A percentile compares a stretch with the other conserved stretches of the same genome.
Evolutionary conservation across 1,140 invertebrate genomes (phyloP).

Genomic region (Drosophila elegans): DNA sequence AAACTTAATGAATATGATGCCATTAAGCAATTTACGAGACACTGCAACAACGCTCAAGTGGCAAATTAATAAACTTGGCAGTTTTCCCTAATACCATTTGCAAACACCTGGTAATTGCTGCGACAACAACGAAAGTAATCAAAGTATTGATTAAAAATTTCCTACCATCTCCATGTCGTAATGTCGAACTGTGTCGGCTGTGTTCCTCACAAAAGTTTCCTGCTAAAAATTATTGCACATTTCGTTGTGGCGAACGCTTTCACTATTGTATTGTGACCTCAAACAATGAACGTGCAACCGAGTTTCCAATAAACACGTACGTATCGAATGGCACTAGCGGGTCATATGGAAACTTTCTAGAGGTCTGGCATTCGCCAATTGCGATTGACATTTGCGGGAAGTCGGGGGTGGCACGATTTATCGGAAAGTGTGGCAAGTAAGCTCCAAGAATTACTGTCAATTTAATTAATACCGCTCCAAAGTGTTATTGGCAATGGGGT

Average conservation of each 20-base stretch:
- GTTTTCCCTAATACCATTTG: not conserved
- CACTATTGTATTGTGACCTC: slow-evolving; percentile 49
- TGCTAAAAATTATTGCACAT: slow-evolving; percentile 56
- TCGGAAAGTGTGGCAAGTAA: slow-evolving; percentile 26
- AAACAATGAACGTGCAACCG: slow-evolving; percentile 60
- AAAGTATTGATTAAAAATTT: slow-evolving; percentile 73
- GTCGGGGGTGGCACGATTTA: slow-evolving; percentile 11
- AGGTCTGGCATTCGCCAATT: slow-evolving; percentile 40
- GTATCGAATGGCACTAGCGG: slow-evolving; percentile 63
- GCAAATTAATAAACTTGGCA: slow-evolving; percentile 67
- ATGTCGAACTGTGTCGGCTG: slow-evolving; percentile 26
- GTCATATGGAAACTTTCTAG: slow-evolving; percentile 41
- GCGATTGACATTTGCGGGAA: slow-evolving; percentile 47
- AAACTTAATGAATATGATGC: slow-evolving; percentile 65
- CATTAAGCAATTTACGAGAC: slow-evolving; percentile 51
- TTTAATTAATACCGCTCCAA: slow-evolving; percentile 20
- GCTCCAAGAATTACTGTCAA: slow-evolving; percentile 24
- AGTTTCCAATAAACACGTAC: slow-evolving; percentile 74
- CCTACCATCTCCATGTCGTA: slow-evolving; percentile 29
- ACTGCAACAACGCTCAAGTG: slow-evolving; percentile 25
- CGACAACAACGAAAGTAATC: slow-evolving; percentile 50
- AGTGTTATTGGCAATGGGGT: slow-evolving; percentile 18
- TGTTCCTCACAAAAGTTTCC: slow-evolving; percentile 37
- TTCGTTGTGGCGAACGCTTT: slow-evolving; percentile 44
- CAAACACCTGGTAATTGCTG: slow-evolving; percentile 22